These are phyloP conservation scores for Cryptotis parvus DNA, from an alignment of 2,113 vertebrate genomes.

Conservation along the genomic window DNA sequence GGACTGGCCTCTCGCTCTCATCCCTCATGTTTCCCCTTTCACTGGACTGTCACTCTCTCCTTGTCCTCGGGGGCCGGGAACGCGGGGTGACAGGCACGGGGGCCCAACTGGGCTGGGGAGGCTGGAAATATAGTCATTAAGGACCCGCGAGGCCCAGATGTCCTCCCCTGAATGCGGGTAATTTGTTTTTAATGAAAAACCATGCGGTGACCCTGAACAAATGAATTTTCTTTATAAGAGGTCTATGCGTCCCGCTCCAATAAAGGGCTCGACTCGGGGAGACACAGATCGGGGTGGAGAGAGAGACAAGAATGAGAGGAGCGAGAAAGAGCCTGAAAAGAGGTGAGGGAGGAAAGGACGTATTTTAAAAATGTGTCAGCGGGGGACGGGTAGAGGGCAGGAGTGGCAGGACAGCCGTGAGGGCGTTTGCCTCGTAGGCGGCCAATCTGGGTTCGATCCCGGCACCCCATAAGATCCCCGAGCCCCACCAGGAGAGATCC, in stretches of 20 bases:
- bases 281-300: constrained; percentile 77
- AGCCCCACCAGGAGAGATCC: too few species aligned
- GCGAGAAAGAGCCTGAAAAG: neutral
- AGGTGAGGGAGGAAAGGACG: neutral
- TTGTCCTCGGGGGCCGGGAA: constrained; percentile 79
- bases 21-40: constrained; percentile 77
- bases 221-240: constrained; percentile 99
- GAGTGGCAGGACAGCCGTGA: neutral
- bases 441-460: too few species aligned
- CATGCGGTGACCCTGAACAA: constrained; percentile 99
- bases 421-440: too few species aligned
- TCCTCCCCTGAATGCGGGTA: constrained; percentile 98
- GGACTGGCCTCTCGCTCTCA: constrained; percentile 77
- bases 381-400: fast-evolving
- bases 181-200: constrained; percentile 99
- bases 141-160: constrained; percentile 97
- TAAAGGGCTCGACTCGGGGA: constrained; percentile 85
- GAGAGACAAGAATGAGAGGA: constrained; percentile 28
- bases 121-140: constrained; percentile 95
- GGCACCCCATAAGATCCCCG: too few species aligned
- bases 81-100: constrained; percentile 89
- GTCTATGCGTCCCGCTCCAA: constrained; percentile 90
- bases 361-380: neutral
- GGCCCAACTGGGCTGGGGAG: constrained; percentile 85
- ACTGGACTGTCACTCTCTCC: constrained; percentile 83